Conservation (phyloP, 2,888 invertebrate species). For the Pristionchus arcanus region DNA sequence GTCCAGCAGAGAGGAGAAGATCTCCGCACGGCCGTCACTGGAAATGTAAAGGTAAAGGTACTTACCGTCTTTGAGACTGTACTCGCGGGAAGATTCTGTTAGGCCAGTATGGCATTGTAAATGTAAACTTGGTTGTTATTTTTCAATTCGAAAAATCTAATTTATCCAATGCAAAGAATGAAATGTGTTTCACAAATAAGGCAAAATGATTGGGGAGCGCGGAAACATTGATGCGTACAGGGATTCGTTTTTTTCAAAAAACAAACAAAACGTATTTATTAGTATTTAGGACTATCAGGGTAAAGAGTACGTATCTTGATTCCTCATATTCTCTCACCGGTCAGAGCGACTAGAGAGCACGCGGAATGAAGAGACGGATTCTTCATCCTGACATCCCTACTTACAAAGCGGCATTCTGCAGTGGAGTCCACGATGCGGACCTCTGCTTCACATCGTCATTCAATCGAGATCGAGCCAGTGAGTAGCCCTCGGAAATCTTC, state of each 20-base stretch:
- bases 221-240: not conserved
- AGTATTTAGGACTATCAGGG: too few relatives aligned
- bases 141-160: not conserved
- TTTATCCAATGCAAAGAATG: not conserved
- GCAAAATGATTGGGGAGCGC: not conserved
- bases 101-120: too few relatives aligned
- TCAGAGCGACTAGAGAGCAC: too few relatives aligned
- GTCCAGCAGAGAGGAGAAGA: conserved; percentile 64
- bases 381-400: too few relatives aligned
- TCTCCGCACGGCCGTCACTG: conserved; percentile 71
- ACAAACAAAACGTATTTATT: too few relatives aligned
- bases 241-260: too few relatives aligned
- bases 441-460: conserved; percentile 80
- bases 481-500: conserved; percentile 81
- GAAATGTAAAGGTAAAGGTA: conserved; percentile 57
- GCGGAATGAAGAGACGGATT: too few relatives aligned
- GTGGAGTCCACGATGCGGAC: conserved; percentile 74
- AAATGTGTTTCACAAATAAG: not conserved
- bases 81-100: too few relatives aligned
- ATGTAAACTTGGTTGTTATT: too few relatives aligned
- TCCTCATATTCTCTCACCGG: too few relatives aligned
- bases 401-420: conserved; percentile 76
- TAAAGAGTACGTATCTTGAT: too few relatives aligned
- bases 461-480: conserved; percentile 80
- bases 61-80: too few relatives aligned